phyloP scores from a whole-genome alignment of 2,797 vertebrate genomes.

The Micropoecilia bifurca region DNA sequence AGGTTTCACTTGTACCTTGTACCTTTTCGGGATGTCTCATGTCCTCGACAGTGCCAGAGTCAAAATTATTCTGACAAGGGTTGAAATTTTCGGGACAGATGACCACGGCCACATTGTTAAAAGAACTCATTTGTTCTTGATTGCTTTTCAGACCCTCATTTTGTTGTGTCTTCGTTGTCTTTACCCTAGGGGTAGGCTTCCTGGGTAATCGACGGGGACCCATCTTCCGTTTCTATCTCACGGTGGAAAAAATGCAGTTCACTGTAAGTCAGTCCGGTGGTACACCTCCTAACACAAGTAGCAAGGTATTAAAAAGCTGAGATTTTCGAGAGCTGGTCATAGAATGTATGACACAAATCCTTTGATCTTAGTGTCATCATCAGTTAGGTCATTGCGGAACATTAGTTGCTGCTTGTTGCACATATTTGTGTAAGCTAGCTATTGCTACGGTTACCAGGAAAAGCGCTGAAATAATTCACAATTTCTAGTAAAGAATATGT shows the following conservation, averaged over 20 bases:
- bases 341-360: neutral
- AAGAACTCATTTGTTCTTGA: neutral
- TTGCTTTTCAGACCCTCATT: neutral
- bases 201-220: neutral
- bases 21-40: neutral
- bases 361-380: neutral
- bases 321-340: too few species aligned
- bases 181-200: too few species aligned
- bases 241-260: neutral
- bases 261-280: neutral
- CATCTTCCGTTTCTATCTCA: neutral
- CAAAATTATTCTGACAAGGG: too few species aligned
- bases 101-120: neutral
- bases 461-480: too few species aligned
- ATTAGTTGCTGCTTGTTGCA: too few species aligned
- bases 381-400: neutral
- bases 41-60: fast-evolving
- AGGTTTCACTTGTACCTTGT: too few species aligned
- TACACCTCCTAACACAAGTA: too few species aligned
- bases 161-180: neutral
- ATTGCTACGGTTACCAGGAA: too few species aligned
- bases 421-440: too few species aligned
- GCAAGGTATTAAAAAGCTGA: too few species aligned
- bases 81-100: neutral
- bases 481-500: too few species aligned